phyloP scores from a whole-genome alignment of 2,888 invertebrate species.

The Dryobotodes eremita region DNA sequence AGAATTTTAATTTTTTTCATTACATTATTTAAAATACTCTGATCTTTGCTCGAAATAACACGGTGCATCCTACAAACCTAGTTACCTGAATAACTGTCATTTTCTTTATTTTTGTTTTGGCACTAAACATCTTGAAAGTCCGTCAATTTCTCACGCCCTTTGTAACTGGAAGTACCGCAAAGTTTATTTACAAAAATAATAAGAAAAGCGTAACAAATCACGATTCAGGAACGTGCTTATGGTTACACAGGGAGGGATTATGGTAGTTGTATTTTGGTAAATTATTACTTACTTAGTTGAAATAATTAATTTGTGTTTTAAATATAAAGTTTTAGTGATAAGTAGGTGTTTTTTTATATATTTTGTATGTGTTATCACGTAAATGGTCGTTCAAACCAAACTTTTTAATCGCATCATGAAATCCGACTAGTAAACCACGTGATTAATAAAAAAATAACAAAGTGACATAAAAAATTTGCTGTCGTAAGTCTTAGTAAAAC shows the following conservation, averaged over 20 bases:
- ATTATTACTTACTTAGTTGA: not conserved
- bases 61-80: not conserved
- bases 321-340: not conserved
- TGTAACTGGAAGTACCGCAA: slow-evolving; percentile 22
- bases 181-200: slow-evolving; percentile 53
- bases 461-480: no score
- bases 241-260: slow-evolving; percentile 52
- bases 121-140: slow-evolving; percentile 29
- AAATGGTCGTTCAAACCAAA: not conserved
- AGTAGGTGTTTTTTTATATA: not conserved
- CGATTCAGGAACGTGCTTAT: slow-evolving; percentile 59
- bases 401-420: no score
- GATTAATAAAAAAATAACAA: no score
- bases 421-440: no score
- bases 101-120: slow-evolving; percentile 4
- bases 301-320: not conserved
- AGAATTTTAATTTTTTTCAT: not conserved
- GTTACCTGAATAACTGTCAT: not conserved
- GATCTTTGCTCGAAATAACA: not conserved
- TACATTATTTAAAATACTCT: no score
- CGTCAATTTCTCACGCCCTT: slow-evolving; percentile 53
- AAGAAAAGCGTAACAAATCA: slow-evolving; percentile 60
- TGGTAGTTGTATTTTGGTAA: not conserved
- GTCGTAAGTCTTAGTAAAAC: no score
- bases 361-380: not conserved